phyloP scores from a whole-genome alignment of 2,888 invertebrate species.

The Drosophila diplacantha region DNA sequence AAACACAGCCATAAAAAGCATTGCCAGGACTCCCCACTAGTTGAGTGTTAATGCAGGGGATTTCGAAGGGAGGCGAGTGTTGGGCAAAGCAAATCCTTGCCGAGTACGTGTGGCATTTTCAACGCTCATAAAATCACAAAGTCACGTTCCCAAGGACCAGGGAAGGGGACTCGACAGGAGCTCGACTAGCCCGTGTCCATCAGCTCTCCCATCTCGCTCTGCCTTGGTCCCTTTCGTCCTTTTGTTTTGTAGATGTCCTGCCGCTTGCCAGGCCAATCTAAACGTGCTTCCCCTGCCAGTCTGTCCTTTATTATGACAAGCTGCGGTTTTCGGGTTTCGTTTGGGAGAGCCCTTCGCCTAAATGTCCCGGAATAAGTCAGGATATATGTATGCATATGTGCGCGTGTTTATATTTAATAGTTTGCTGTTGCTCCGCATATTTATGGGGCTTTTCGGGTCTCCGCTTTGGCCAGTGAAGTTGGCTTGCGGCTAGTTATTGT shows the following conservation, averaged over 20 bases:
- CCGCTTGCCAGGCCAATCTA: slow-evolving; percentile 49
- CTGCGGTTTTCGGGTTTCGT: slow-evolving; percentile 54
- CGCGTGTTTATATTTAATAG: slow-evolving; percentile 55
- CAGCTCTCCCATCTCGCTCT: slow-evolving; percentile 12
- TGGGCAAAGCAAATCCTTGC: slow-evolving; percentile 51
- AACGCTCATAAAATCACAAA: slow-evolving; percentile 74
- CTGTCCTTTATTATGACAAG: slow-evolving; percentile 71
- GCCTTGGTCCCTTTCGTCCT: slow-evolving; percentile 7
- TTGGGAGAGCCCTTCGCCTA: slow-evolving; percentile 38
- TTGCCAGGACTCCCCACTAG: slow-evolving; percentile 57
- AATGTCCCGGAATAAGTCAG: slow-evolving; percentile 58
- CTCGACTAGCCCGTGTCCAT: slow-evolving; percentile 66
- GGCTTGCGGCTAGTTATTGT: slow-evolving; percentile 47
- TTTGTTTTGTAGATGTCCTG: slow-evolving; percentile 52
- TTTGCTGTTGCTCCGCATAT: slow-evolving; percentile 57
- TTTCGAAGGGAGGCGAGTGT: slow-evolving; percentile 24
- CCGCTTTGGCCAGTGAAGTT: not conserved
- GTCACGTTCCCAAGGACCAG: slow-evolving; percentile 65
- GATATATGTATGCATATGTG: slow-evolving; percentile 31
- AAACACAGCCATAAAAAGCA: slow-evolving; percentile 68
- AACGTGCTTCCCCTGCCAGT: slow-evolving; percentile 49
- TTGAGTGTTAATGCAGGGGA: slow-evolving; percentile 66
- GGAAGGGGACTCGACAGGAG: slow-evolving; percentile 39
- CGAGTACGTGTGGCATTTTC: slow-evolving; percentile 68
- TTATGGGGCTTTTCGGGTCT: slow-evolving; percentile 45